phyloP scores from a whole-genome alignment of 2,888 invertebrate species.

The Andrena bucephala region DNA sequence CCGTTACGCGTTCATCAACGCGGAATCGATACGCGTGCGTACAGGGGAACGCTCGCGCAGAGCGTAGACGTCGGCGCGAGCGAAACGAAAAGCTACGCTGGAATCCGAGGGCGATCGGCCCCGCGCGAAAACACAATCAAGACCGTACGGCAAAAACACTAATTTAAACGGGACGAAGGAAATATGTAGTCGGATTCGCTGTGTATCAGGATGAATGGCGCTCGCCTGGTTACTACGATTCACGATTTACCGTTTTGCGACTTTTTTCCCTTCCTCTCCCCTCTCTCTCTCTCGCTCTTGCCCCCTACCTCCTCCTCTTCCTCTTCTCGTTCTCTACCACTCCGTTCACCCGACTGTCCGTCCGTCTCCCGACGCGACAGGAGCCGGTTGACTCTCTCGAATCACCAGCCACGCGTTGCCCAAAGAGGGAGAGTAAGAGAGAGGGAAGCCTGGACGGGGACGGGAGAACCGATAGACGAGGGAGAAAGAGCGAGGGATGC shows the following conservation, averaged over 20 bases:
- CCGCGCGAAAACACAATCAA: conserved; percentile 78
- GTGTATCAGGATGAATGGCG: conserved; percentile 81
- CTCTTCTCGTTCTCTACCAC: neutral
- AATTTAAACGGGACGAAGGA: conserved; percentile 82
- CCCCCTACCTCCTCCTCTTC: neutral
- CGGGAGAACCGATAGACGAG: conserved; percentile 22
- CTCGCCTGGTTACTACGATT: conserved; percentile 77
- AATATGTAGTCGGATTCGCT: conserved; percentile 81
- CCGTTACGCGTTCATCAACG: conserved; percentile 79
- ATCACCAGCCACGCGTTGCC: neutral
- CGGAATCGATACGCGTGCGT: conserved; percentile 72
- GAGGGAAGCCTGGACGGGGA: neutral
- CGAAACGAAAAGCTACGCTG: neutral
- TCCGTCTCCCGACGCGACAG: conserved; percentile 45
- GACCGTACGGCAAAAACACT: conserved; percentile 76
- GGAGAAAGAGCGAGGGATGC: conserved; percentile 9
- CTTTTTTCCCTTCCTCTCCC: conserved; percentile 62
- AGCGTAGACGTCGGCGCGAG: neutral
- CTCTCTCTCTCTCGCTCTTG: conserved; percentile 25
- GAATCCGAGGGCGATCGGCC: conserved; percentile 11
- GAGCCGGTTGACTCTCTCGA: conserved; percentile 17
- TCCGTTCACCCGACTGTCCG: conserved; percentile 13
- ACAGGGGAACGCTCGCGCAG: conserved; percentile 2
- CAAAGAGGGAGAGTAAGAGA: neutral
- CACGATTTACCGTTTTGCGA: conserved; percentile 79